Percentiles rank a stretch among this genome's conserved stretches.
Evolutionary conservation across 2,888 invertebrate species (phyloP).

Genomic region (Eupithecia subumbrata): DNA sequence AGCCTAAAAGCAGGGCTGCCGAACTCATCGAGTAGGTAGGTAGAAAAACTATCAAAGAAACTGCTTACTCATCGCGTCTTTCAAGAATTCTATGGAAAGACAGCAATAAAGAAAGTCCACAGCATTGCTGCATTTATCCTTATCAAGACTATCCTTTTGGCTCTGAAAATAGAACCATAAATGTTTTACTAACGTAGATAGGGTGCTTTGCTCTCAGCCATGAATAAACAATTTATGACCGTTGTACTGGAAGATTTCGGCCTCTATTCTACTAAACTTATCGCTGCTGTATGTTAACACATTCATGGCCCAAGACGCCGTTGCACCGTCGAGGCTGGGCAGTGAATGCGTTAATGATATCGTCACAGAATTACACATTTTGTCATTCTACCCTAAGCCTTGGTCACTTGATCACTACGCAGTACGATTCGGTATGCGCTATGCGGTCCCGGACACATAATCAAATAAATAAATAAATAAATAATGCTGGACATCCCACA

Average conservation of each 20-base stretch:
- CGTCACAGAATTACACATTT: too few species aligned
- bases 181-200: not conserved
- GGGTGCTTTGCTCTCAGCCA: not conserved
- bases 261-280: not conserved
- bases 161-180: not conserved
- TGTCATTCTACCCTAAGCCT: too few species aligned
- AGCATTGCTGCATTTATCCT: not conserved
- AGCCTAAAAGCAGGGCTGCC: not conserved
- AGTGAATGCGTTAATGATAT: too few species aligned
- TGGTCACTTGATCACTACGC: too few species aligned
- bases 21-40: not conserved
- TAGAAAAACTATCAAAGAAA: not conserved
- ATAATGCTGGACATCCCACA: too few species aligned
- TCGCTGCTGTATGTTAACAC: too few species aligned
- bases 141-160: not conserved
- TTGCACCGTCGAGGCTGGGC: too few species aligned
- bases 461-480: too few species aligned
- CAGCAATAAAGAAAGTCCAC: not conserved
- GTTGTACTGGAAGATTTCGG: not conserved
- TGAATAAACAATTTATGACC: constrained; percentile 3
- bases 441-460: too few species aligned
- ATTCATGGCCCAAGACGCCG: too few species aligned
- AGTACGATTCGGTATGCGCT: too few species aligned
- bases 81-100: not conserved
- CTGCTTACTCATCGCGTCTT: not conserved